Conservation (phyloP, 1,140 invertebrate genomes). For the Ceratina australensis region DNA sequence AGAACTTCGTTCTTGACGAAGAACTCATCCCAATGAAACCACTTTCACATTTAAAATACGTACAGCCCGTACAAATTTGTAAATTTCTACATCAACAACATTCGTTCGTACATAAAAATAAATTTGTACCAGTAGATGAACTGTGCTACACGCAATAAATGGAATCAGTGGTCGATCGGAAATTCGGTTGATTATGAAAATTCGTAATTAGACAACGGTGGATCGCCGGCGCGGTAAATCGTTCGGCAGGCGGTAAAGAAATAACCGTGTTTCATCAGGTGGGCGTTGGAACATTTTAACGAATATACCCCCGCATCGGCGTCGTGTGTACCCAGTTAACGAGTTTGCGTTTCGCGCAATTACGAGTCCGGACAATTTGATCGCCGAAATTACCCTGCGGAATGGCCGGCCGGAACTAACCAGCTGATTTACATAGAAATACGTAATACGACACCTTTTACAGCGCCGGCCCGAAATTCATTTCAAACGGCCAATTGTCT, state of each 20-base stretch:
- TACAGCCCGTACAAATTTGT: too few species aligned
- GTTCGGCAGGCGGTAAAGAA: conserved; percentile 11
- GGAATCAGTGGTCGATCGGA: neutral
- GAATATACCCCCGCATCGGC: conserved; percentile 29
- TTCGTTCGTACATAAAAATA: too few species aligned
- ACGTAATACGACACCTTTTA: conserved; percentile 33
- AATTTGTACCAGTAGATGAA: too few species aligned
- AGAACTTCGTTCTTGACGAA: too few species aligned
- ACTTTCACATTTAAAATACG: too few species aligned
- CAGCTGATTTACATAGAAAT: conserved; percentile 61
- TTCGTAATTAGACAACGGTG: conserved; percentile 27
- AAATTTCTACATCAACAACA: too few species aligned
- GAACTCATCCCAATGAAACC: too few species aligned
- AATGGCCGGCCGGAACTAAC: conserved; percentile 51
- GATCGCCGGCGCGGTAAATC: conserved; percentile 37
- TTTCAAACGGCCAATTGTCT: too few species aligned
- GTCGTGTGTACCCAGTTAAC: conserved; percentile 56
- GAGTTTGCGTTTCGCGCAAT: conserved; percentile 58
- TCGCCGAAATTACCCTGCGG: conserved; percentile 58
- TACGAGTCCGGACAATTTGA: conserved; percentile 61
- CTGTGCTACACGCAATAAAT: too few species aligned
- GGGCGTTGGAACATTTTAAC: conserved; percentile 29
- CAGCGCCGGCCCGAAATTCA: neutral
- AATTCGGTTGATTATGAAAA: conserved; percentile 36
- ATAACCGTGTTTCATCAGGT: conserved; percentile 17